Base-by-base conservation (phyloP, 2,888 invertebrate genomes). In the Pharmacophagus antenor region DNA sequence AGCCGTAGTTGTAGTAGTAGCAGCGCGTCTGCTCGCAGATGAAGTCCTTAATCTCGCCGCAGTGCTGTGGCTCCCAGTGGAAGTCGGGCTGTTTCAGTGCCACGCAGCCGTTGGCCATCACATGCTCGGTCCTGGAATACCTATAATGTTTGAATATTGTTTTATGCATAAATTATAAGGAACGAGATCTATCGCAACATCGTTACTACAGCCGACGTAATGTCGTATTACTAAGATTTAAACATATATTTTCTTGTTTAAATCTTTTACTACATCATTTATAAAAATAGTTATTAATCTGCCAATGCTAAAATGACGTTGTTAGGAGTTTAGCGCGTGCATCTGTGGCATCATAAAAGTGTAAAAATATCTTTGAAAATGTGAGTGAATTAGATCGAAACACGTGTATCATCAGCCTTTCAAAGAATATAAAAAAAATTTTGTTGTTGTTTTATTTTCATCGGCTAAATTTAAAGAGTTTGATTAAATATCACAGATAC, bases 1-100 rank as follows among this genome's bases (percentile, higher is more conserved):
- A 95, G 84, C 96, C 96, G 88, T 96, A 96, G 91, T 96, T 96
- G 92, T 96, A 96, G 91, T 96, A 96, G 88, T 96, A 96, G 92
- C 96, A 96, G 79, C 96, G 93, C 65, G 96, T 96, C 91, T 96
- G 96, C 91, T 96, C 96, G 91, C 96, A 96, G 80, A 96, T 96
- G 86, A 96, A 96, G 88, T 96, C 96, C 91, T 96, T 96, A 73
- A 95, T 93, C 76, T 94, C 93, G 65, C 94, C 94, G 83, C 96
- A 96, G 86, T 96, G 95, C 80, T 95, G 94, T 17, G 95, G 94
- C 85, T 94, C 94, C 96, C 96, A 96, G 80, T 94, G 93, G 83
- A 95, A 93, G 62, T 93, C 93, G 42, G 95, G 95, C 69, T 95
- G 95, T 77, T 93, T 94, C 77, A 96, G 92, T 56, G 95, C 93